Evolutionary conservation across 2,797 vertebrate genomes (phyloP).

Genomic region (Gallinago nigripennis): DNA sequence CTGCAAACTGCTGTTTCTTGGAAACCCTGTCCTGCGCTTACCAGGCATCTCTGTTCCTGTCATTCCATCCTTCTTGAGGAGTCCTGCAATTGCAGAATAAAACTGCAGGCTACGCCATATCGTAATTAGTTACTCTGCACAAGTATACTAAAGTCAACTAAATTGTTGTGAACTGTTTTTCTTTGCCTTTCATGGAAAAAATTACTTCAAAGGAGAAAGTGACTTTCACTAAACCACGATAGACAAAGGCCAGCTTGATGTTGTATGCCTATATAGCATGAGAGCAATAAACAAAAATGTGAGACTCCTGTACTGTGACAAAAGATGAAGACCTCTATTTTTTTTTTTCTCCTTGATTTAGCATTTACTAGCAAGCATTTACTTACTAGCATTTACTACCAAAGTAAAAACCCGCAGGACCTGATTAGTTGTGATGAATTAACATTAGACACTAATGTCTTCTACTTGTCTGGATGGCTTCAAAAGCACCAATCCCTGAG

Average conservation of each 20-base stretch:
- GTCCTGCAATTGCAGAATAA: background rate
- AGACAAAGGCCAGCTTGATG: background rate
- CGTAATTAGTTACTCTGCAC: background rate
- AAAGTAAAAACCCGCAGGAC: background rate
- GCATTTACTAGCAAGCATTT: background rate
- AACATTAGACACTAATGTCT: background rate
- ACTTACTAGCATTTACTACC: no score
- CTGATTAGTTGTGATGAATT: constrained; percentile 11
- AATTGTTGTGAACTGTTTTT: background rate
- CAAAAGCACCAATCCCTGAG: background rate
- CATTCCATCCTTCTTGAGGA: background rate
- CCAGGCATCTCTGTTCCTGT: background rate
- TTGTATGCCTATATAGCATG: background rate
- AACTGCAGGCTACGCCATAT: background rate
- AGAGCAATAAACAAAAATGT: background rate
- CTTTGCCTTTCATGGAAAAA: background rate
- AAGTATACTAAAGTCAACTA: background rate
- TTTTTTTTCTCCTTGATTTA: background rate
- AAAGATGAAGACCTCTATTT: background rate
- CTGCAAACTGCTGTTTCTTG: background rate
- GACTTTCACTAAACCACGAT: background rate
- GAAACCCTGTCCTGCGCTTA: background rate
- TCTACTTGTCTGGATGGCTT: background rate
- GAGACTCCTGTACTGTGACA: background rate
- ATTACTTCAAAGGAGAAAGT: background rate